phyloP scores from a whole-genome alignment of 2,113 vertebrate genomes.

The Hemibagrus wyckioides region DNA sequence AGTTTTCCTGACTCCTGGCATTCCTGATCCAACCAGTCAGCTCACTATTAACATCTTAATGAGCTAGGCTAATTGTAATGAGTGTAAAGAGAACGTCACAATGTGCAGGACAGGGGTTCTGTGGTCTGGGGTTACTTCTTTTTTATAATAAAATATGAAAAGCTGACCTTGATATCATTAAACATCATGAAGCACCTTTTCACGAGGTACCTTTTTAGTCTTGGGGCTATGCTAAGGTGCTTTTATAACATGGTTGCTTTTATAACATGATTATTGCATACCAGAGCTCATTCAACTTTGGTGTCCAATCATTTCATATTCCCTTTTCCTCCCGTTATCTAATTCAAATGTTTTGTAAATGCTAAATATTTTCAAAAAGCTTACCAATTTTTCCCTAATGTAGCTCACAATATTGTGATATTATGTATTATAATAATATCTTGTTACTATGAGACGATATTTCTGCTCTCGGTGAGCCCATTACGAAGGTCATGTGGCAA shows the following conservation, averaged over 20 bases:
- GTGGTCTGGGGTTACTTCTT: not conserved
- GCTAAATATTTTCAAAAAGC: not conserved
- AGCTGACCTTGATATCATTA: not conserved
- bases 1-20: not conserved
- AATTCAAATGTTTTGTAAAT: not conserved
- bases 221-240: not conserved
- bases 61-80: not conserved
- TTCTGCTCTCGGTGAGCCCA: not conserved
- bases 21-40: not conserved
- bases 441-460: not conserved
- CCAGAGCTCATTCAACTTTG: not conserved
- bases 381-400: not conserved
- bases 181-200: not conserved
- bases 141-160: not conserved
- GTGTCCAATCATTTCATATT: not conserved
- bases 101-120: not conserved
- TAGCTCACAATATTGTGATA: not conserved
- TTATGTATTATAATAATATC: not conserved
- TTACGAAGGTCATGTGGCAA: not conserved
- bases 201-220: not conserved
- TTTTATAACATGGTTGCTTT: no score
- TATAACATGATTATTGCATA: not conserved
- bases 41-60: not conserved
- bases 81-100: not conserved
- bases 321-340: not conserved